These are phyloP conservation scores for Hydractinia echinata DNA, from an alignment of 30 jellyfish, hydroid and myxozoan species.

Conservation along the genomic window DNA sequence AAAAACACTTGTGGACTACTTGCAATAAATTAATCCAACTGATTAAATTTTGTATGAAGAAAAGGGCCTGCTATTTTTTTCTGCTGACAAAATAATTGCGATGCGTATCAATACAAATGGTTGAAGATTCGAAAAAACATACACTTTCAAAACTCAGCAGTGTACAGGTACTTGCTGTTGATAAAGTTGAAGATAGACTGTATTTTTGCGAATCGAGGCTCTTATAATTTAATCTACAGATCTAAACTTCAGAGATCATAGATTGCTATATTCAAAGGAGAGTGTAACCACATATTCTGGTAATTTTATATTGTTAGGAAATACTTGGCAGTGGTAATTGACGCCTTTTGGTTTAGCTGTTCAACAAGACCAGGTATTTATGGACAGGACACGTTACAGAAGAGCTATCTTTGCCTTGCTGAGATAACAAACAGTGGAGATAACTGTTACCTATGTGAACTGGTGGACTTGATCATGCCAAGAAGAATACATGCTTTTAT, in stretches of 20 bases:
- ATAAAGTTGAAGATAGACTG: constrained; percentile 45
- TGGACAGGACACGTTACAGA: constrained; percentile 16
- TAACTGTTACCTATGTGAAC: not conserved
- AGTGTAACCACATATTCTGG: not conserved
- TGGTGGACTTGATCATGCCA: constrained; percentile 21
- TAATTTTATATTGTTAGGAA: not conserved
- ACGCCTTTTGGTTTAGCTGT: constrained; percentile 2
- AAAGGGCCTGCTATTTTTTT: constrained; percentile 52
- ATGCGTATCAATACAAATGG: constrained; percentile 27
- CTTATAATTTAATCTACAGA: constrained; percentile 54
- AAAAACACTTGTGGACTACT: not conserved
- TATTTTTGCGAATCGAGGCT: constrained; percentile 60
- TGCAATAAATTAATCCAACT: constrained; percentile 46
- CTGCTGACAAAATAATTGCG: not conserved
- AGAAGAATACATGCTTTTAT: not conserved
- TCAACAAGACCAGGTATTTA: not conserved
- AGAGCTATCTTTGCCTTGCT: constrained; percentile 21
- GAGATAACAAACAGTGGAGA: constrained; percentile 14
- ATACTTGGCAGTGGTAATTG: not conserved
- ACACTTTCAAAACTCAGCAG: not conserved
- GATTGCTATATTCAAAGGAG: constrained; percentile 3
- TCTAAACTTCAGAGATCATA: constrained; percentile 3
- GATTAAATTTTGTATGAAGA: constrained; percentile 56
- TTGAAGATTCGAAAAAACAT: not conserved
- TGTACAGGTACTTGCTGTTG: constrained; percentile 78